phyloP scores from a whole-genome alignment of 92 coral and sea anemone genomes.

The Actinernus sp. region DNA sequence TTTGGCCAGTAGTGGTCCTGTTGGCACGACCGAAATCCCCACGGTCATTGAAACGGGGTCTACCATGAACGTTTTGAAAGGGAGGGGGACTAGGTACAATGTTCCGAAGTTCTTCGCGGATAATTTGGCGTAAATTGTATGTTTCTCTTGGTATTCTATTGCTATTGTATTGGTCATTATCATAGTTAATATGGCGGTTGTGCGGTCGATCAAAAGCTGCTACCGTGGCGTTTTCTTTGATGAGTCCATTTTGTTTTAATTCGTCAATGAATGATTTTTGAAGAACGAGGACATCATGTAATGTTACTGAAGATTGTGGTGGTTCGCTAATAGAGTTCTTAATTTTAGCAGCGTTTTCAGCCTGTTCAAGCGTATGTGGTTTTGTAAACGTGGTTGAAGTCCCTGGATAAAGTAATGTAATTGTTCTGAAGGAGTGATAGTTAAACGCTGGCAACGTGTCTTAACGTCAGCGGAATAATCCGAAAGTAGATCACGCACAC shows the following conservation, averaged over 20 bases:
- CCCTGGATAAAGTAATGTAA: conserved; percentile 14
- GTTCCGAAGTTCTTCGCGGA: not conserved
- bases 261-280: not conserved
- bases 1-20: not conserved
- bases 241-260: not conserved
- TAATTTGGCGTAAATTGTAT: not conserved
- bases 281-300: not conserved
- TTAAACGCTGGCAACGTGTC: conserved; percentile 17
- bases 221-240: not conserved
- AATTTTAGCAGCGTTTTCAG: not conserved
- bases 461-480: conserved; percentile 9
- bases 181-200: too few relatives aligned
- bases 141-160: not conserved
- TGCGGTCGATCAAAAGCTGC: conserved; percentile 4
- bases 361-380: not conserved
- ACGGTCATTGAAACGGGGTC: not conserved
- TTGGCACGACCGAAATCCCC: not conserved
- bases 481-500: not conserved
- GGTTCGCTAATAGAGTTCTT: not conserved
- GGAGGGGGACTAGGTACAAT: too few relatives aligned
- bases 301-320: not conserved
- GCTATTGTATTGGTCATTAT: not conserved
- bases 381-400: not conserved
- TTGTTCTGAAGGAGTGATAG: not conserved
- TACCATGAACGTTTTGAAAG: too few relatives aligned